A percentile compares a stretch with the other conserved stretches of the same genome.
Conservation (phyloP, 2,113 vertebrate species). For the Entelurus aequoreus region DNA sequence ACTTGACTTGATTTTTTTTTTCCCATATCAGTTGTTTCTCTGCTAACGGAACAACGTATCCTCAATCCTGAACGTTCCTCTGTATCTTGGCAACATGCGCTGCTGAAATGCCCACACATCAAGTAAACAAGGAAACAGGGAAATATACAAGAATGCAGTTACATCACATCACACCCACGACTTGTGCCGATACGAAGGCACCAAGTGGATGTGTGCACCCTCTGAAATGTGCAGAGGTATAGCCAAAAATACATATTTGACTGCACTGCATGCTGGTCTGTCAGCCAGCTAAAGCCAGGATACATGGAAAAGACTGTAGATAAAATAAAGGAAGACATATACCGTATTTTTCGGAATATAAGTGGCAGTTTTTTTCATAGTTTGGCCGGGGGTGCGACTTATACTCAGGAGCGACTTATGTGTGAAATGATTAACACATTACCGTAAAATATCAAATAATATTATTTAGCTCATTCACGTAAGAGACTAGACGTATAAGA, state of each 20-base stretch:
- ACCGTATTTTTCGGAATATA: too few species aligned
- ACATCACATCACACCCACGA: constrained; percentile 42
- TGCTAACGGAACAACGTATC: constrained; percentile 24
- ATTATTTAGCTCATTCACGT: too few species aligned
- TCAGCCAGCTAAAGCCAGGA: neutral
- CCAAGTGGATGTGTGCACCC: neutral
- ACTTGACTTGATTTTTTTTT: constrained; percentile 1
- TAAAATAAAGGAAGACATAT: neutral
- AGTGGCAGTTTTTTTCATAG: too few species aligned
- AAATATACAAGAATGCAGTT: constrained; percentile 42
- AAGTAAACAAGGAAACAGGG: constrained; percentile 54
- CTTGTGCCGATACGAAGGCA: constrained; percentile 9
- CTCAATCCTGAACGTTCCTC: constrained; percentile 21
- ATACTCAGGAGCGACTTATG: too few species aligned
- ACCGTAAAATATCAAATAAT: too few species aligned
- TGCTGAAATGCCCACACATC: constrained; percentile 49
- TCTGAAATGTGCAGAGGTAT: constrained; percentile 4
- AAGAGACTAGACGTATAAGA: too few species aligned
- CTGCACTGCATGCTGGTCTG: neutral
- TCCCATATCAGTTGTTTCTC: neutral
- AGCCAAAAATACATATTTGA: constrained; percentile 6
- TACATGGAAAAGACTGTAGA: neutral
- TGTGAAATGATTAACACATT: too few species aligned
- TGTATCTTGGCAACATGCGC: constrained; percentile 46
- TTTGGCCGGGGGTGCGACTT: too few species aligned